These are phyloP conservation scores for Cephus runcator DNA, from an alignment of 2,888 invertebrate genomes.

Conservation along the genomic window DNA sequence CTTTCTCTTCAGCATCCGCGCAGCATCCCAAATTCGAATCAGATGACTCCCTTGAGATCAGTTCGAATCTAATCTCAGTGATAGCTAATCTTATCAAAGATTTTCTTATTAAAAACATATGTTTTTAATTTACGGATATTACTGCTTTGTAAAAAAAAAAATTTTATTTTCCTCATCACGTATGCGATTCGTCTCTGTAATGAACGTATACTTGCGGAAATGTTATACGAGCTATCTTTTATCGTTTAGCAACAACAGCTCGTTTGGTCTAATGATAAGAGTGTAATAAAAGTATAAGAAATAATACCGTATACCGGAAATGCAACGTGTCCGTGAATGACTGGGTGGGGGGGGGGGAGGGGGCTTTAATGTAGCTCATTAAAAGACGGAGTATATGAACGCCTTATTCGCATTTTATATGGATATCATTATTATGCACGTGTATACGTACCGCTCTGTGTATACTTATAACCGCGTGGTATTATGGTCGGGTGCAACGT, in stretches of 20 bases:
- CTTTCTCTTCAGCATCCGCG: not conserved
- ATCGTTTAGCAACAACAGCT: not conserved
- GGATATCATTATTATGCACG: slow-evolving; percentile 45
- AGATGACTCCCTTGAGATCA: not conserved
- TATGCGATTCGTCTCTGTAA: not conserved
- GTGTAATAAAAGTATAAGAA: not conserved
- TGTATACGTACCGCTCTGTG: slow-evolving; percentile 29
- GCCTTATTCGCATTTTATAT: slow-evolving; percentile 35
- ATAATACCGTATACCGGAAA: not conserved
- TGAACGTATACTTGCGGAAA: not conserved
- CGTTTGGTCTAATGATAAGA: not conserved
- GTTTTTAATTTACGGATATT: not conserved
- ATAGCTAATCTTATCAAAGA: not conserved
- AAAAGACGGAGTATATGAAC: slow-evolving; percentile 24
- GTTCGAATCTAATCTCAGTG: not conserved
- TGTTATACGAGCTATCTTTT: too few relatives aligned
- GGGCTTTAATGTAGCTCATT: slow-evolving; percentile 40
- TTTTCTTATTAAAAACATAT: not conserved
- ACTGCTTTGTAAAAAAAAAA: not conserved
- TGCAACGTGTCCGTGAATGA: not conserved
- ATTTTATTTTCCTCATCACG: not conserved
- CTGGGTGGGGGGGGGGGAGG: not conserved
- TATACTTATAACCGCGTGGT: slow-evolving; percentile 29
- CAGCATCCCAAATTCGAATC: not conserved
- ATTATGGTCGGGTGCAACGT: slow-evolving; percentile 37